phyloP scores from a whole-genome alignment of 1,140 invertebrate genomes.

The Campoletis sonorensis region DNA sequence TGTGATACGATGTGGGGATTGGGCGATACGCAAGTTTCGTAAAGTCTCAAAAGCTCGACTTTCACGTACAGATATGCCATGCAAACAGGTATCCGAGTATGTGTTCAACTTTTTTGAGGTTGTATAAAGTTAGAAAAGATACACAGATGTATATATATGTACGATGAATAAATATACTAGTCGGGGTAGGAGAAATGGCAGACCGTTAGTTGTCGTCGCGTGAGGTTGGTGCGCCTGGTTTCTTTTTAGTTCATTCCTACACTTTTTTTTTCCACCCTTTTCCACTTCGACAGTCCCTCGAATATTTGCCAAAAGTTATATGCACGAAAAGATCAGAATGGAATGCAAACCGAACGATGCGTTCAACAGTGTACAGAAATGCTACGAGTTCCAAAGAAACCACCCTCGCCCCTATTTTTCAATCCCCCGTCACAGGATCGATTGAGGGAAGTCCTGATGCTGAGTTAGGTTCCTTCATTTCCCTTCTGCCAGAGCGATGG shows the following conservation, averaged over 20 bases:
- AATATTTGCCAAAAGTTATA: neutral
- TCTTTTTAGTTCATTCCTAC: too few species aligned
- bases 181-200: neutral
- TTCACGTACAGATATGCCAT: neutral
- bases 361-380: neutral
- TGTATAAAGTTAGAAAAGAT: neutral
- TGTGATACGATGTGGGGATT: neutral
- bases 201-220: conserved; percentile 6
- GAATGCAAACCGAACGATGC: neutral
- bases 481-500: neutral
- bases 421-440: neutral
- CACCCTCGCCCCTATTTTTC: too few species aligned
- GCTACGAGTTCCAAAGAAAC: neutral
- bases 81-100: neutral
- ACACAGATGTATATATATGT: neutral
- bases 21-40: neutral
- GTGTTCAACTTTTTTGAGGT: neutral
- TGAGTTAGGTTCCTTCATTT: neutral
- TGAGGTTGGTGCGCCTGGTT: neutral
- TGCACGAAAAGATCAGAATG: conserved; percentile 5
- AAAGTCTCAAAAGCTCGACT: neutral
- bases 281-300: neutral
- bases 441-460: neutral
- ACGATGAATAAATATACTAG: neutral
- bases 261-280: neutral